phyloP scores from a whole-genome alignment of 2,888 invertebrate species.

The Sinohyriopsis cumingii region DNA sequence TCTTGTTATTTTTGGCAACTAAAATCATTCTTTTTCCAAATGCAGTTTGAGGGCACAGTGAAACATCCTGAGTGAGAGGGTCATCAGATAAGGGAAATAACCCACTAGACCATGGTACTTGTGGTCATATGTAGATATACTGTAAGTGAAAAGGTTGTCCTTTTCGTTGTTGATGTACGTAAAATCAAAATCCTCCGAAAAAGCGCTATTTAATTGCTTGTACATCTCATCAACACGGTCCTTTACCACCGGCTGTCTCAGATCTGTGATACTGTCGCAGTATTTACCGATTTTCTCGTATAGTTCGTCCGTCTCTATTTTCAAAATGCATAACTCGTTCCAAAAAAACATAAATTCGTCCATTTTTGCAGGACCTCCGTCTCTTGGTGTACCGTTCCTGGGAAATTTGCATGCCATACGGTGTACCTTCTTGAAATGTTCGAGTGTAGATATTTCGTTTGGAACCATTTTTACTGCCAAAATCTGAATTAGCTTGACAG shows the following conservation, averaged over 20 bases:
- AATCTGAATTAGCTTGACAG: slow-evolving; percentile 58
- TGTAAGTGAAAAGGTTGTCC: slow-evolving; percentile 64
- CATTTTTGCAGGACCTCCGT: slow-evolving; percentile 46
- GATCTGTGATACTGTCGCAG: slow-evolving; percentile 50
- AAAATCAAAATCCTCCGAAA: slow-evolving; percentile 58
- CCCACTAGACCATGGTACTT: slow-evolving; percentile 58
- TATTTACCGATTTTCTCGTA: slow-evolving; percentile 51
- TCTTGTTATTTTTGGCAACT: too few relatives aligned
- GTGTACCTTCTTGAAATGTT: slow-evolving; percentile 44
- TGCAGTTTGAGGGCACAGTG: slow-evolving; percentile 54
- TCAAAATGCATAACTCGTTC: slow-evolving; percentile 48
- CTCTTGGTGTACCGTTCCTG: slow-evolving; percentile 49
- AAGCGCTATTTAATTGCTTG: slow-evolving; percentile 37
- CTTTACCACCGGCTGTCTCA: slow-evolving; percentile 58
- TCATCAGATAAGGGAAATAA: slow-evolving; percentile 60
- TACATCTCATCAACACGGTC: slow-evolving; percentile 57
- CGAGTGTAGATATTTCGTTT: slow-evolving; percentile 41
- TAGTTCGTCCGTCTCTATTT: slow-evolving; percentile 51
- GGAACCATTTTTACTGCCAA: slow-evolving; percentile 39
- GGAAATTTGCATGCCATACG: slow-evolving; percentile 49
- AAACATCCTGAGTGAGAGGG: slow-evolving; percentile 50
- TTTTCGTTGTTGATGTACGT: slow-evolving; percentile 54
- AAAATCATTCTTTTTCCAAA: slow-evolving; percentile 46
- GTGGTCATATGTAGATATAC: slow-evolving; percentile 55
- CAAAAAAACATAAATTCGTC: slow-evolving; percentile 57